phyloP scores from a whole-genome alignment of 2,888 invertebrate species.

The Lathronympha strigana region DNA sequence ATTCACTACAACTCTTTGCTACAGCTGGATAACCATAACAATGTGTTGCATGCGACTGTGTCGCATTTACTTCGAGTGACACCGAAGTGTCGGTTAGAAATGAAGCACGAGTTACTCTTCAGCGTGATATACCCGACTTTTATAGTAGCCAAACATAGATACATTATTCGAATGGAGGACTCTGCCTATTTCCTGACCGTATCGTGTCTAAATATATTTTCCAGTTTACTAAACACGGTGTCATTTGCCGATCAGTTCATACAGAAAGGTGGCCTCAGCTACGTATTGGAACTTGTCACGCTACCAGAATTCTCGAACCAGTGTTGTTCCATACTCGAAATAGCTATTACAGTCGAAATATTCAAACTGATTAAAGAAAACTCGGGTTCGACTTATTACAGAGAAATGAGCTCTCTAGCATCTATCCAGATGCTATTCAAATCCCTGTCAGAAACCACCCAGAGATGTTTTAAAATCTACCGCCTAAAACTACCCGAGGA shows the following conservation, averaged over 20 bases:
- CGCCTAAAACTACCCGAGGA: conserved; percentile 62
- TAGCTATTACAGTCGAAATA: conserved; percentile 85
- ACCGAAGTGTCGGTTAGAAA: conserved; percentile 79
- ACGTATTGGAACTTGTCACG: conserved; percentile 81
- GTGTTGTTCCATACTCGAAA: conserved; percentile 85
- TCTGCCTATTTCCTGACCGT: conserved; percentile 83
- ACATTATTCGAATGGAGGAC: conserved; percentile 74
- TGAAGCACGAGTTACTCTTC: conserved; percentile 84
- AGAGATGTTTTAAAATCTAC: conserved; percentile 69
- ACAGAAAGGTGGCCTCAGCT: conserved; percentile 82
- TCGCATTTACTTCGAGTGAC: conserved; percentile 84
- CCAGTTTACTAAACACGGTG: conserved; percentile 81
- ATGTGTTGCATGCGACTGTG: conserved; percentile 82
- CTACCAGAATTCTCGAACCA: conserved; percentile 83
- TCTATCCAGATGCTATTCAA: conserved; percentile 77
- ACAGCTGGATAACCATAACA: conserved; percentile 79
- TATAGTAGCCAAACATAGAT: conserved; percentile 79
- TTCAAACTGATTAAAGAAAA: conserved; percentile 74
- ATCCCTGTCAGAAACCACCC: conserved; percentile 68
- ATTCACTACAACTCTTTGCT: conserved; percentile 84
- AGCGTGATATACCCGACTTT: conserved; percentile 86
- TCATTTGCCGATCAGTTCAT: conserved; percentile 85
- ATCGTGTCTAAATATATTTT: conserved; percentile 85
- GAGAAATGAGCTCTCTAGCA: conserved; percentile 68
- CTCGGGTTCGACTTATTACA: conserved; percentile 59